Evolutionary conservation across 23 tunicate species (phyloP), one percentile per base, ranked within the genome.

Genomic region (Clavelina lepadiformis): DNA sequence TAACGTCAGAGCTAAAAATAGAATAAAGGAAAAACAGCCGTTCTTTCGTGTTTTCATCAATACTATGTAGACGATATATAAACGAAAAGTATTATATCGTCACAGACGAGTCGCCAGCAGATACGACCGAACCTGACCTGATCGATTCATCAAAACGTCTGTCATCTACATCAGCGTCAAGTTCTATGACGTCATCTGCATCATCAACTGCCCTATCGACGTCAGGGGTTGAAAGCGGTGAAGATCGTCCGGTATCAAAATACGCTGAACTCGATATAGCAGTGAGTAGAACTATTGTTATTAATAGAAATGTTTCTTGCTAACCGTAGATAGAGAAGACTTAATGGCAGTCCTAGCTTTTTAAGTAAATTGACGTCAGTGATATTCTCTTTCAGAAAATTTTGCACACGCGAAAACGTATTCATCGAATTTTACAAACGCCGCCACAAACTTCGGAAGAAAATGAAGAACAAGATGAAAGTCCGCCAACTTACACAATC

Each of bases 221-320:
- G 27, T 75, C 81, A 46, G 81, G 72, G 20, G 60, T 75, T 4
- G 81, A 75, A 52, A 75, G 81, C 68, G 69, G 72, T 3, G 81
- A 75, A 22, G 81, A 75, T 2, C 64, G 37, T 19, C 63, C 81
- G 29, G 32, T 5, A 6, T 69, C 82, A 20, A 83, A 83, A 75
- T 83, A 83, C 41, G 92, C 92, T 20, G 63, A 75, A 28, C 82
- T 83, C 29, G 92, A 83, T 61, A 28, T 83, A 13, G 92, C 82
- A 32, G 92, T 83, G 52, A 76, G 92, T 52, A 31, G 46, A 13
- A n/a, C n/a, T n/a, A n/a, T n/a, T n/a, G n/a, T n/a, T n/a, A n/a
- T n/a, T n/a, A n/a, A n/a, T n/a, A n/a, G n/a, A n/a, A n/a, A n/a
- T n/a, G n/a, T n/a, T n/a, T n/a, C n/a, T n/a, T 41, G 49, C 11